These are phyloP conservation scores for Calcarius lapponicus DNA, from an alignment of 2,797 vertebrate species.

Conservation along the genomic window DNA sequence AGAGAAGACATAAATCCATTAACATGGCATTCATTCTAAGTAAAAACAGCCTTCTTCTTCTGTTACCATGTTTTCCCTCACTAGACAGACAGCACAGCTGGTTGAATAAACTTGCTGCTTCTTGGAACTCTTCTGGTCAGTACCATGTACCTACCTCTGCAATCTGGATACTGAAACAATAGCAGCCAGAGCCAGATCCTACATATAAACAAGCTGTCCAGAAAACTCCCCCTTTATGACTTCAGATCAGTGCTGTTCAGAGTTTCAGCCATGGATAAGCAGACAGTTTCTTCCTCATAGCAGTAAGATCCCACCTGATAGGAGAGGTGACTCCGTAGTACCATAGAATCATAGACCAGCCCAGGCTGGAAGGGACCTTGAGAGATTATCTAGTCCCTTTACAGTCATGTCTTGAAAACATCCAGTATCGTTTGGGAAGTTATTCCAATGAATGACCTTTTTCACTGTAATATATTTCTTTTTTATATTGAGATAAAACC, in stretches of 20 bases:
- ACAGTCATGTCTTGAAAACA: neutral
- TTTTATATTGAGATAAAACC: neutral
- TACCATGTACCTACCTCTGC: neutral
- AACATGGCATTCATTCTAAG: neutral
- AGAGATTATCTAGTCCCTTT: neutral
- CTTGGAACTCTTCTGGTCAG: neutral
- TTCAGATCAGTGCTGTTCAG: neutral
- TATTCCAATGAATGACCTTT: neutral
- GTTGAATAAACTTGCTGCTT: neutral
- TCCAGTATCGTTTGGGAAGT: neutral
- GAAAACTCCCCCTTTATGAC: neutral
- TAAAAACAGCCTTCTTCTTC: neutral
- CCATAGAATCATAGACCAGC: neutral
- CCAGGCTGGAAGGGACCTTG: neutral
- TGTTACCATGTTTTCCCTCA: neutral
- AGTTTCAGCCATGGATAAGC: neutral
- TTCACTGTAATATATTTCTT: neutral
- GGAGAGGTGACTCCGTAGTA: neutral
- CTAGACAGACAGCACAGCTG: neutral
- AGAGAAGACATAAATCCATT: constrained; percentile 16
- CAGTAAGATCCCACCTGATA: neutral
- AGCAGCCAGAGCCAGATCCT: neutral
- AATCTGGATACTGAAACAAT: neutral
- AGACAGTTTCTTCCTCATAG: neutral
- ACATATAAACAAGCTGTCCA: neutral